Evolutionary conservation across 1,140 invertebrate genomes (phyloP).

Genomic region (Cotesia vestalis): DNA sequence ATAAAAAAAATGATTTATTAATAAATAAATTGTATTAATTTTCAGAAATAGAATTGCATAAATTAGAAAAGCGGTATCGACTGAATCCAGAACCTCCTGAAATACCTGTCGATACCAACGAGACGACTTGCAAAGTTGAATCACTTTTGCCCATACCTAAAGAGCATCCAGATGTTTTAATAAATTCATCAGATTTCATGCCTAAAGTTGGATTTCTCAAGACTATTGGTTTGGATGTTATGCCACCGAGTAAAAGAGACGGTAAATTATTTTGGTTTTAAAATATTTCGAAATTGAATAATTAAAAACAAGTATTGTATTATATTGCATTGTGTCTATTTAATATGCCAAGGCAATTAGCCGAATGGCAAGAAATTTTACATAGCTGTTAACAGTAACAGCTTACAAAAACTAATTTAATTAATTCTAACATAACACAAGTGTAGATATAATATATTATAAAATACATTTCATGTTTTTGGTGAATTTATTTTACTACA

Average conservation of each 20-base stretch:
- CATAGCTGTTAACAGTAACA: no score
- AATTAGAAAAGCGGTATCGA: slow-evolving; percentile 54
- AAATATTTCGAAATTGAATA: slow-evolving; percentile 6
- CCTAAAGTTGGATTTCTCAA: slow-evolving; percentile 60
- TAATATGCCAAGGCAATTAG: no score
- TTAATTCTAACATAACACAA: no score
- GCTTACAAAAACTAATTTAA: no score
- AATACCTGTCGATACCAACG: slow-evolving; percentile 47
- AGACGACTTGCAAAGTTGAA: slow-evolving; percentile 44
- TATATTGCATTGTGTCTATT: no score
- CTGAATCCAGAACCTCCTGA: slow-evolving; percentile 58
- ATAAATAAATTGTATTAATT: no score
- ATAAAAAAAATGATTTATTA: no score
- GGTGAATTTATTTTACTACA: no score
- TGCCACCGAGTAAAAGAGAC: slow-evolving; percentile 59
- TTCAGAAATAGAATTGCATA: slow-evolving; percentile 32
- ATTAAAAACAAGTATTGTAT: not conserved
- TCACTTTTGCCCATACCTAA: slow-evolving; percentile 60
- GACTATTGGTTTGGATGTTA: slow-evolving; percentile 60
- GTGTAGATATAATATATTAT: no score
- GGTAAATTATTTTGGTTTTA: slow-evolving; percentile 47
- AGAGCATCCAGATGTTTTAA: slow-evolving; percentile 60
- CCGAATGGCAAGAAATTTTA: no score
- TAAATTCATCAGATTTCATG: slow-evolving; percentile 58
- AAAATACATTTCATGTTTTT: no score